These are phyloP conservation scores for pig (Sus scrofa) DNA, from an alignment of 2,113 vertebrate species.

Conservation along the genomic window DNA sequence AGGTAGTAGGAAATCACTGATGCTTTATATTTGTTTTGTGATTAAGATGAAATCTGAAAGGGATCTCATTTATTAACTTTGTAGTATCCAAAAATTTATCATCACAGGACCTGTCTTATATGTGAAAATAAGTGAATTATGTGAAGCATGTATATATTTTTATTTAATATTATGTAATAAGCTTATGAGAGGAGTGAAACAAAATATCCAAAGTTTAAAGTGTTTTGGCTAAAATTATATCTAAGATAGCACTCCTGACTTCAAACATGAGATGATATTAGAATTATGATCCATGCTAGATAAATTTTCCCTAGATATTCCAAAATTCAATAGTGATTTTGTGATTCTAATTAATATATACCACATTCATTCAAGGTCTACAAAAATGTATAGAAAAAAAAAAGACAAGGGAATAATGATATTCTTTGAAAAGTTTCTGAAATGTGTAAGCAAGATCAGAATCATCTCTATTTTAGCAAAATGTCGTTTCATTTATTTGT, in stretches of 20 bases:
- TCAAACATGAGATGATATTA: not conserved
- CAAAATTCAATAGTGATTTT: not conserved
- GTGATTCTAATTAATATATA: not conserved
- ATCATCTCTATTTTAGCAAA: not conserved
- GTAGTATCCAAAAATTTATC: not conserved
- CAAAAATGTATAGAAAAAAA: not conserved
- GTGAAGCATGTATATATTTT: not conserved
- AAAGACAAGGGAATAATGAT: not conserved
- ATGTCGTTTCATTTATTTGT: slow-evolving; percentile 14
- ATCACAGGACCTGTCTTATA: not conserved
- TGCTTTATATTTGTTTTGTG: not conserved
- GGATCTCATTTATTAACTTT: not conserved
- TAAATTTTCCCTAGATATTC: not conserved
- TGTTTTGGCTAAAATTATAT: not conserved
- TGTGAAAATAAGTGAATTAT: not conserved
- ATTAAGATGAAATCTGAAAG: not conserved
- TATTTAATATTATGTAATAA: not conserved
- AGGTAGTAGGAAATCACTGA: not conserved
- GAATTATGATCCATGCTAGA: not conserved
- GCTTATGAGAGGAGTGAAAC: not conserved
- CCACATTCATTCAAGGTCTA: not conserved
- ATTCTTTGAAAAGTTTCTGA: not conserved
- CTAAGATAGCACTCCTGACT: not conserved
- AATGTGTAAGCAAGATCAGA: not conserved
- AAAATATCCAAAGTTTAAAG: not conserved